A percentile compares a stretch with the other conserved stretches of the same genome.
phyloP scores from a whole-genome alignment of 1,140 invertebrate genomes.

The Campoletis sonorensis region DNA sequence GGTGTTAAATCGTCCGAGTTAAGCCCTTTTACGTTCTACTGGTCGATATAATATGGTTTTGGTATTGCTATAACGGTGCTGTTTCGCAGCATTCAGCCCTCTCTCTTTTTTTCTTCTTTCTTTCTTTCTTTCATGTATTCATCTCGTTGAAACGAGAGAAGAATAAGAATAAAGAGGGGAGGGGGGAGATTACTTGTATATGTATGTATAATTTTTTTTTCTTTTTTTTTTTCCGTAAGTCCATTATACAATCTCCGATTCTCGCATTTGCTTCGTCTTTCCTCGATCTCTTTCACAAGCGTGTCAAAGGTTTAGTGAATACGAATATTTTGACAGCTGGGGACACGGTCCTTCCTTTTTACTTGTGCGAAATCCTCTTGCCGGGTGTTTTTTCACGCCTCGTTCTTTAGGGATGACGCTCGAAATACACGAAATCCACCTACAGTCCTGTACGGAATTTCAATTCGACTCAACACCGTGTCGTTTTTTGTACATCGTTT shows the following conservation, averaged over 20 bases:
- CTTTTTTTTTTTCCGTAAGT: slow-evolving; percentile 27
- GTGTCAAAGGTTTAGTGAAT: slow-evolving; percentile 67
- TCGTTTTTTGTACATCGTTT: not conserved
- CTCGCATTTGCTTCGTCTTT: slow-evolving; percentile 52
- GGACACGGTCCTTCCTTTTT: slow-evolving; percentile 64
- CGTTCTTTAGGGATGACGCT: slow-evolving; percentile 53
- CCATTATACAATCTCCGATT: slow-evolving; percentile 26
- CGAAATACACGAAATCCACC: not conserved
- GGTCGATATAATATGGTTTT: not conserved
- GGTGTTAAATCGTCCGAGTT: not conserved
- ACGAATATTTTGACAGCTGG: slow-evolving; percentile 74
- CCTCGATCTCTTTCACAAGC: slow-evolving; percentile 42
- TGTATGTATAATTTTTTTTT: slow-evolving; percentile 23
- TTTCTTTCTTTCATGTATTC: slow-evolving; percentile 1
- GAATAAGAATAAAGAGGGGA: not conserved
- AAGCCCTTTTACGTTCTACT: slow-evolving; percentile 1
- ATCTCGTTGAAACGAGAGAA: not conserved
- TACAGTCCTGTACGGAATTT: too few species aligned
- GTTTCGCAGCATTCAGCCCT: too few species aligned
- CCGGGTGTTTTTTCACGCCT: slow-evolving; percentile 72
- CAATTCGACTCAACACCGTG: too few species aligned
- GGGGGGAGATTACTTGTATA: not conserved
- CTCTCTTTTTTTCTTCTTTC: not conserved
- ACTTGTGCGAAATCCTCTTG: slow-evolving; percentile 66
- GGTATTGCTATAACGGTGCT: not conserved